Evolutionary conservation across 2,797 vertebrate genomes (phyloP).

Genomic region (Acrossocheilus wenchowensis): DNA sequence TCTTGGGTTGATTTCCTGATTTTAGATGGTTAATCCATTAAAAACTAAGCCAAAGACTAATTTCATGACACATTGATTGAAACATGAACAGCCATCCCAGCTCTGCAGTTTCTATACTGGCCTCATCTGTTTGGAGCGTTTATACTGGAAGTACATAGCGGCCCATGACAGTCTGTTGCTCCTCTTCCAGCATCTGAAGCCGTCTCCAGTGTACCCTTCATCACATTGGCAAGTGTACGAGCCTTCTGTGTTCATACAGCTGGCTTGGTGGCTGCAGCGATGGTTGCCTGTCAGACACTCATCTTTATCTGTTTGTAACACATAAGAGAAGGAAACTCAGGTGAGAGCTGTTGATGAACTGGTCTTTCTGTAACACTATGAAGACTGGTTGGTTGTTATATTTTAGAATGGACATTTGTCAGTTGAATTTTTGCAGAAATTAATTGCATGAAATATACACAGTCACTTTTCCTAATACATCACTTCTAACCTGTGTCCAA

Average conservation of each 20-base stretch:
- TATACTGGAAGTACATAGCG: conserved; percentile 73
- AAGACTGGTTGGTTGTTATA: background rate
- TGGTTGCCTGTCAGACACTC: conserved; percentile 76
- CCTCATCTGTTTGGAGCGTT: conserved; percentile 72
- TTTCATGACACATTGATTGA: background rate
- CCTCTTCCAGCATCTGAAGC: conserved; percentile 73
- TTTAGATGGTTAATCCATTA: background rate
- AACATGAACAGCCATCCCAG: conserved; percentile 33
- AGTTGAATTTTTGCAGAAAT: background rate
- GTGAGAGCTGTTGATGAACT: conserved; percentile 40
- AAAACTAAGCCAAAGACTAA: conserved; percentile 18
- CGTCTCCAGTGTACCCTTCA: conserved; percentile 68
- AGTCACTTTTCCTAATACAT: background rate
- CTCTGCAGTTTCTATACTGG: conserved; percentile 5
- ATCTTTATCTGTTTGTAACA: conserved; percentile 73
- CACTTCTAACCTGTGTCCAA: background rate
- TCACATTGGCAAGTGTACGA: conserved; percentile 76
- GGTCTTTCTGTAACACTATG: background rate
- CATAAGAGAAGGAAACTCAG: conserved; percentile 70
- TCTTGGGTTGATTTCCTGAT: background rate
- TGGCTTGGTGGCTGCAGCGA: conserved; percentile 72
- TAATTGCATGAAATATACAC: background rate
- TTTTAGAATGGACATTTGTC: background rate
- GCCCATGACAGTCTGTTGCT: conserved; percentile 69
- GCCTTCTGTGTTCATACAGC: conserved; percentile 75